Conservation (phyloP, 2,888 invertebrate genomes). For the Aporophyla nigra region DNA sequence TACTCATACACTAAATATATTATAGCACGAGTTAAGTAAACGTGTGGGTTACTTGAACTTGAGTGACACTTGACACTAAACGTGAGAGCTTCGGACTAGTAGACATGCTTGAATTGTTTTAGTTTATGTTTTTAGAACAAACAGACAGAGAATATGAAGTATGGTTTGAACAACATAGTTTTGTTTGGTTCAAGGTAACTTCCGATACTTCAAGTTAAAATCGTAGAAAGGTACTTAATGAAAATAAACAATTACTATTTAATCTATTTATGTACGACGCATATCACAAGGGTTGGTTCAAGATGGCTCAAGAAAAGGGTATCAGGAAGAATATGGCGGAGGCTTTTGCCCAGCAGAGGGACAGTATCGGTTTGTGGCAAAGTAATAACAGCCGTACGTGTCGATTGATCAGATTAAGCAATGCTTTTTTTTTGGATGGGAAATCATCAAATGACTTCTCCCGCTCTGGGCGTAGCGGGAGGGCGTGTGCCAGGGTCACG, state of each 20-base stretch:
- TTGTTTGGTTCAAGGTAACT: neutral
- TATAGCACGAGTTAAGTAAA: neutral
- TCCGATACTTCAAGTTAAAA: neutral
- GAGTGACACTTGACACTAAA: conserved; percentile 6
- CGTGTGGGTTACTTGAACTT: conserved; percentile 6
- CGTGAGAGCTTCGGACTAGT: conserved; percentile 1
- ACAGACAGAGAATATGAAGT: neutral
- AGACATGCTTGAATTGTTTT: neutral
- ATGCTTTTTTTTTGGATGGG: no score
- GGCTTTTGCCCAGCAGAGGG: no score
- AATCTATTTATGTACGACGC: no score
- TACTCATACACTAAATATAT: neutral
- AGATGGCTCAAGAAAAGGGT: no score
- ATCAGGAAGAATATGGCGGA: no score
- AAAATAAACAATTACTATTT: neutral
- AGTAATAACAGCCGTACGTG: no score
- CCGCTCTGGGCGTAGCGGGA: no score
- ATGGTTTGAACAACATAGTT: neutral
- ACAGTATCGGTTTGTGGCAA: no score
- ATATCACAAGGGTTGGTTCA: no score
- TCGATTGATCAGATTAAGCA: no score
- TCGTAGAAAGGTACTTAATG: neutral
- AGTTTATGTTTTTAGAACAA: neutral
- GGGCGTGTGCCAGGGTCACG: no score
- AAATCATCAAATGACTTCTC: no score